A percentile compares a stretch with the other conserved stretches of the same genome.
These are phyloP conservation scores for Pomacea canaliculata DNA, from an alignment of 2,888 invertebrate species.

Conservation along the genomic window DNA sequence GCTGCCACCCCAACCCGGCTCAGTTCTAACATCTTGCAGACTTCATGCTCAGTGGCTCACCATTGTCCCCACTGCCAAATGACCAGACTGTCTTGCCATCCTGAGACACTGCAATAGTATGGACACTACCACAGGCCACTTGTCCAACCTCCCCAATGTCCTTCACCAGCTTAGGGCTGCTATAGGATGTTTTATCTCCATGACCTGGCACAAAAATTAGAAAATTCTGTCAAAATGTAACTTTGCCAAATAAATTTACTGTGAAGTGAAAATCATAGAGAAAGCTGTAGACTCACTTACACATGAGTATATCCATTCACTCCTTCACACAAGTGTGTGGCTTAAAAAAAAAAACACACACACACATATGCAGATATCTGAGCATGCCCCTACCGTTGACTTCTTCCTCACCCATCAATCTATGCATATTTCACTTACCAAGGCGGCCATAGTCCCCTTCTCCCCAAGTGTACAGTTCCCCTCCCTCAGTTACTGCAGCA, in stretches of 20 bases:
- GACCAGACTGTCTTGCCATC: constrained; percentile 77
- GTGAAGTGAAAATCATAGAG: no score
- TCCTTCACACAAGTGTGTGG: no score
- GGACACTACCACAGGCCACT: constrained; percentile 77
- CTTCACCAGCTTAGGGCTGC: constrained; percentile 75
- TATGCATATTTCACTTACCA: constrained; percentile 58
- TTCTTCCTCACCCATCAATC: background rate
- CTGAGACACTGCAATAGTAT: constrained; percentile 75
- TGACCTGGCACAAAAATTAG: constrained; percentile 71
- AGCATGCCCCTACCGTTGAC: background rate
- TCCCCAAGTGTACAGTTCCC: constrained; percentile 78
- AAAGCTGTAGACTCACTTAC: no score
- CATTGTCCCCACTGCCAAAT: constrained; percentile 78
- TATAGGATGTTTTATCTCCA: constrained; percentile 75
- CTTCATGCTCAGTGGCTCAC: constrained; percentile 63
- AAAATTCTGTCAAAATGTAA: background rate
- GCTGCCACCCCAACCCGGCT: no score
- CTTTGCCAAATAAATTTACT: no score
- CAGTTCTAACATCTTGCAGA: no score
- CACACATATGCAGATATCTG: background rate
- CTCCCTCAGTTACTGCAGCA: constrained; percentile 77
- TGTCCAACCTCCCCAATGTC: constrained; percentile 75
- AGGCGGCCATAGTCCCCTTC: constrained; percentile 78
- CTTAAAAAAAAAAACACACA: no score
- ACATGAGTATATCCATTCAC: no score